These are phyloP conservation scores for Isotomurus palustris DNA, from an alignment of 2,888 invertebrate genomes.

Conservation along the genomic window DNA sequence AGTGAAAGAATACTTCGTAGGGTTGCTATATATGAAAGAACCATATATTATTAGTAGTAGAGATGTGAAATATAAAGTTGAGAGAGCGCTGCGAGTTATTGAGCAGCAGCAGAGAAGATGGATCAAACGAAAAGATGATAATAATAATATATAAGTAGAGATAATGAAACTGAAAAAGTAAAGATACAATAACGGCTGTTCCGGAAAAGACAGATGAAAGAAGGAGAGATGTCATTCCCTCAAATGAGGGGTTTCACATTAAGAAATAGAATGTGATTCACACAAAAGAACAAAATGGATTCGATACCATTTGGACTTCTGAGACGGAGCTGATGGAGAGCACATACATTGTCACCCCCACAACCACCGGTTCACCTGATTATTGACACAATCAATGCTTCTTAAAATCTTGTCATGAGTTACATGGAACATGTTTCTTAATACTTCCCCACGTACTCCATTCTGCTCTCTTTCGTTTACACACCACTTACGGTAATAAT, in stretches of 20 bases:
- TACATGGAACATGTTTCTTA: background rate
- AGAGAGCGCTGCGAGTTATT: too few relatives aligned
- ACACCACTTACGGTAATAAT: background rate
- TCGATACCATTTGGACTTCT: constrained; percentile 58
- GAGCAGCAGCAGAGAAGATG: too few relatives aligned
- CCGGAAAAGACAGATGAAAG: constrained; percentile 45
- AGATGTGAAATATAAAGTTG: too few relatives aligned
- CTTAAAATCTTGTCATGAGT: constrained; percentile 9
- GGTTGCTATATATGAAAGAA: too few relatives aligned
- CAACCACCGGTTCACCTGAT: constrained; percentile 56
- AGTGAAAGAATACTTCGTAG: too few relatives aligned
- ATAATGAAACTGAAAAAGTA: constrained; percentile 7
- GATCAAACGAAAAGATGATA: constrained; percentile 2
- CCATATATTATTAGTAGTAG: too few relatives aligned
- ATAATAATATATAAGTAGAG: too few relatives aligned
- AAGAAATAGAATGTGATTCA: background rate
- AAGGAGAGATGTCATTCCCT: constrained; percentile 33
- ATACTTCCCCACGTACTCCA: background rate
- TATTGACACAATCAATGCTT: constrained; percentile 24
- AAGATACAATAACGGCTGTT: constrained; percentile 5
- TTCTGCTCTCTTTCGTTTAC: constrained; percentile 5
- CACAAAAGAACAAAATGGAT: constrained; percentile 18
- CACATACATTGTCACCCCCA: constrained; percentile 58
- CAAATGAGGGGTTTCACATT: constrained; percentile 1
- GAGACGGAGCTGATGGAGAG: constrained; percentile 59